Evolutionary conservation across 2,888 invertebrate genomes (phyloP).

Genomic region (Lithophane socia): DNA sequence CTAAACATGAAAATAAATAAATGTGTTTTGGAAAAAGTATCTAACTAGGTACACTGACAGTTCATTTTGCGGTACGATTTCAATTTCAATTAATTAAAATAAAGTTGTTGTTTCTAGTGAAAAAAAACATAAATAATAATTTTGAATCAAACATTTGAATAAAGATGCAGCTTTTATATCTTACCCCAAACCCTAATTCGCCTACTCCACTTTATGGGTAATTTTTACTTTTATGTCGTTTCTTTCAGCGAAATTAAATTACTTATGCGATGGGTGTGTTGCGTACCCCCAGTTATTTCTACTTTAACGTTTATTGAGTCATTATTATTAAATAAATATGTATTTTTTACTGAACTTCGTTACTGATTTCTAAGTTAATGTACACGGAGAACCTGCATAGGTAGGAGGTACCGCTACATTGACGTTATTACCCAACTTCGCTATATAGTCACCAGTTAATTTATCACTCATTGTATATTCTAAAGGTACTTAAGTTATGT

Average conservation of each 20-base stretch:
- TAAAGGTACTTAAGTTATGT: too few relatives aligned
- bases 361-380: neutral
- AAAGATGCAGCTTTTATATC: neutral
- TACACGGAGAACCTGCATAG: neutral
- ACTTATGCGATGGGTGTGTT: conserved; percentile 67
- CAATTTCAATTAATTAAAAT: too few relatives aligned
- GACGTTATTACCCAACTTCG: neutral
- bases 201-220: conserved; percentile 79
- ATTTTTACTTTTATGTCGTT: conserved; percentile 82
- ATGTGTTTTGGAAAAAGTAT: neutral
- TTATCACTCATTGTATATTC: too few relatives aligned
- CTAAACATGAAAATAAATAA: neutral
- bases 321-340: conserved; percentile 37
- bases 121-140: neutral
- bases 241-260: conserved; percentile 83
- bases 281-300: conserved; percentile 29
- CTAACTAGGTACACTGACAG: neutral
- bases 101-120: neutral
- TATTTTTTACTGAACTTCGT: conserved; percentile 7
- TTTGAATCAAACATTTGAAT: neutral
- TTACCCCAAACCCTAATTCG: conserved; percentile 54
- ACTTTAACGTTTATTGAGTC: conserved; percentile 43
- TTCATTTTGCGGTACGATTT: neutral
- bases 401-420: neutral
- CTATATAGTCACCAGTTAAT: too few relatives aligned